phyloP scores from a whole-genome alignment of 2,888 invertebrate species.

The Criorhina ranunculi region DNA sequence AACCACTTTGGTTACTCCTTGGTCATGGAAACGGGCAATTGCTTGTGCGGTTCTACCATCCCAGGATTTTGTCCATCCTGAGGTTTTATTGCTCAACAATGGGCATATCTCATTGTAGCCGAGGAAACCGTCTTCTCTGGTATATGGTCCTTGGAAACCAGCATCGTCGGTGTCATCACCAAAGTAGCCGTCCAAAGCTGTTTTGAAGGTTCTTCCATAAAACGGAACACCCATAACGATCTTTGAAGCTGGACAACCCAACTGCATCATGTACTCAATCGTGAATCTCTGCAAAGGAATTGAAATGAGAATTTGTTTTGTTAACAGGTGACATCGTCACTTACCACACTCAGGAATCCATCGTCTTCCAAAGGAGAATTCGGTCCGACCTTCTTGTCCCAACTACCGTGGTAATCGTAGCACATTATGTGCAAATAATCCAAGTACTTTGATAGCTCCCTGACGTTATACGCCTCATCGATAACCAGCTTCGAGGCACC shows the following conservation, averaged over 20 bases:
- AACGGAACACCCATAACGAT: constrained; percentile 92
- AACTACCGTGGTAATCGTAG: constrained; percentile 95
- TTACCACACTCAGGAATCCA: constrained; percentile 88
- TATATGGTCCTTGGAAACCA: constrained; percentile 92
- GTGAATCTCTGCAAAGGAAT: constrained; percentile 88
- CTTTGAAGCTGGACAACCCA: constrained; percentile 91
- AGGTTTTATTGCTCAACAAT: constrained; percentile 86
- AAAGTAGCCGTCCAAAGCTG: constrained; percentile 82
- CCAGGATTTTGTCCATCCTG: constrained; percentile 89
- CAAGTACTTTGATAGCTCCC: constrained; percentile 88
- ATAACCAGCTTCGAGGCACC: constrained; percentile 91
- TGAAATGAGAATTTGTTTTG: neutral
- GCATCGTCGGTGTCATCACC: constrained; percentile 85
- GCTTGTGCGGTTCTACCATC: constrained; percentile 86
- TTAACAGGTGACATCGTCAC: constrained; percentile 78
- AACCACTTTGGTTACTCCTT: constrained; percentile 88
- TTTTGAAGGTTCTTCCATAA: constrained; percentile 91
- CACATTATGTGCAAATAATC: constrained; percentile 94
- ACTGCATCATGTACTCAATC: constrained; percentile 89
- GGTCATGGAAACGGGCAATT: constrained; percentile 86
- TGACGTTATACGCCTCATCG: constrained; percentile 91
- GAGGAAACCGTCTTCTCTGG: constrained; percentile 92
- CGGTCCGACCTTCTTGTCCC: constrained; percentile 91
- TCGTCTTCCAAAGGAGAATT: constrained; percentile 90
- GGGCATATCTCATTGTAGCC: constrained; percentile 94